Base-by-base conservation (phyloP, 2,113 vertebrate genomes). In the Platichthys stellatus region DNA sequence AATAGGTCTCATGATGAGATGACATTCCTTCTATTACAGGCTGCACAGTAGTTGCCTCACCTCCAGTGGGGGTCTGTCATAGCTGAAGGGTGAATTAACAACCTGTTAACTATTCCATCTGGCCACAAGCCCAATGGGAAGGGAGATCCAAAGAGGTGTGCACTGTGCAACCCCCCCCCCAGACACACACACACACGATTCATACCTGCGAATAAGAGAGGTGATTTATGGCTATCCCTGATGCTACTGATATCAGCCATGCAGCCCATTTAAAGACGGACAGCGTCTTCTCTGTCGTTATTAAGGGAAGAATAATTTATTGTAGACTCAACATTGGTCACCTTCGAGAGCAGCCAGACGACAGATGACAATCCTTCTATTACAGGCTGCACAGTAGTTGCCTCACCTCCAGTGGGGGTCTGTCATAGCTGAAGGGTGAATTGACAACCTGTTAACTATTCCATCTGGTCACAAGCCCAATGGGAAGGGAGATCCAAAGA, bases 261-360 rank as follows among this genome's bases (percentile, higher is more conserved):
- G 72, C 69, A 79, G 63, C 65, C 66, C 62, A 58, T 63, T 76
- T 38, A 28, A 75, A 69, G 69, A 80, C 2, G 10, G 47, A 69
- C 63, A 49, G 56, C 18, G 14, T 71, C 72, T 77, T 64, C 82
- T 86, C 83, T 63, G 57, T 72, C 54, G 65, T 54, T 49, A 85
- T 86, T 83, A 81, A 65, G 21, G 28, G 14, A 13, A 61, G 60
- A 67, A 85, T 83, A 79, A 87, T 83, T 87, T 64, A 82, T 84
- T 7, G 12, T 40, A 31, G 31, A 2, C 35, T 8, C 74, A 31
- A 31, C 31, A 31, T 31, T 57, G 47, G 78, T 83, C 74, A 88
- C 73, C 75, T 71, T 53, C 24, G 18, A 62, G 59, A 75, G 51
- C 24, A 23, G 63, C 17, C 51, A 12, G 11, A 74, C 53, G 38